phyloP scores from a whole-genome alignment of 1,140 invertebrate genomes.

The Dreissena polymorpha region DNA sequence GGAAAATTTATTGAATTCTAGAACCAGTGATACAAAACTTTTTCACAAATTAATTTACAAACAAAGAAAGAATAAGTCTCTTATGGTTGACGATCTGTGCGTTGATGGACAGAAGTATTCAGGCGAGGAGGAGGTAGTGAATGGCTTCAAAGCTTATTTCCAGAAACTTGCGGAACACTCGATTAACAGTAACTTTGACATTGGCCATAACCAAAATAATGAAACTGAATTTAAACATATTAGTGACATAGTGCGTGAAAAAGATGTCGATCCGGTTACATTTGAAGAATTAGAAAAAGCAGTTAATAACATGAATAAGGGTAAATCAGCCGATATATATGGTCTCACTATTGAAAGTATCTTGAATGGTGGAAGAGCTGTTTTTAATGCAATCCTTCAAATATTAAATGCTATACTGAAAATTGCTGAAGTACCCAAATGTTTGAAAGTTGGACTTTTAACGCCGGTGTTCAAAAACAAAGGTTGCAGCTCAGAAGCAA shows the following conservation, averaged over 20 bases:
- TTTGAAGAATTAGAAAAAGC: not conserved
- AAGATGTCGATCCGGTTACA: not conserved
- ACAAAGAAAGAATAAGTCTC: not conserved
- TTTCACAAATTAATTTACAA: not conserved
- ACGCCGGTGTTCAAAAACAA: conserved; percentile 44
- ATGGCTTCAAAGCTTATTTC: conserved; percentile 9
- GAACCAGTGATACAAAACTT: not conserved
- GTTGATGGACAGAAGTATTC: not conserved
- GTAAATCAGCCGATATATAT: conserved; percentile 1
- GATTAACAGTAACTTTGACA: conserved; percentile 1
- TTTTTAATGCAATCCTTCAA: not conserved
- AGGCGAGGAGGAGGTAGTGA: not conserved
- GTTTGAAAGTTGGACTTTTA: conserved; percentile 21
- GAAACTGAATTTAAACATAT: not conserved
- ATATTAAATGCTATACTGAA: not conserved
- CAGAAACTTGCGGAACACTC: not conserved
- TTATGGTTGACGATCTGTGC: not conserved
- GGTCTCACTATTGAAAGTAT: conserved; percentile 7
- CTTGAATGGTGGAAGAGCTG: not conserved
- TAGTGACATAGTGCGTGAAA: not conserved
- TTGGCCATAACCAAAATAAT: not conserved
- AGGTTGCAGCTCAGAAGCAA: not conserved
- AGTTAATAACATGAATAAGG: not conserved
- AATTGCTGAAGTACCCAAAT: not conserved
- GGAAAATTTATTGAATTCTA: not conserved